phyloP scores from a whole-genome alignment of 2,113 vertebrate genomes.

The Paracanthobrama guichenoti region DNA sequence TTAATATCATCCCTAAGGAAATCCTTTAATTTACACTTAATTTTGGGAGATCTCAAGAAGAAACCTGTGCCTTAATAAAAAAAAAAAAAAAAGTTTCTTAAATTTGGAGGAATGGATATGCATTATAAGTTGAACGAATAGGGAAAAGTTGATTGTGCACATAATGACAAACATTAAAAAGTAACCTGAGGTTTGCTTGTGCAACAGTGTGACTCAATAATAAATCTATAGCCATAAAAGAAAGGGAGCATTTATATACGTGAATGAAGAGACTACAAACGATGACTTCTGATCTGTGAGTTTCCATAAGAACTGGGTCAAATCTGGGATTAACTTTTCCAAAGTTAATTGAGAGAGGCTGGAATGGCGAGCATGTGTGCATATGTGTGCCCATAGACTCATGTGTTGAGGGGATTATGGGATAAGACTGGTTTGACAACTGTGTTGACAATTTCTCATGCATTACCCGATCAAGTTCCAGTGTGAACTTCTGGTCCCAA shows the following conservation, averaged over 20 bases:
- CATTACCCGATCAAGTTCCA: slow-evolving; percentile 98
- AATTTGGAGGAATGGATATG: not conserved
- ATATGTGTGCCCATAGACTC: slow-evolving; percentile 3
- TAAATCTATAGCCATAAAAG: not conserved
- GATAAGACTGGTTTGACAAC: slow-evolving; percentile 5
- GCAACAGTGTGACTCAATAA: not conserved
- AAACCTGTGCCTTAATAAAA: not conserved
- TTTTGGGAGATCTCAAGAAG: not conserved
- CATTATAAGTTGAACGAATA: not conserved
- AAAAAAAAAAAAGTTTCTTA: not conserved
- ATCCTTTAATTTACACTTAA: not conserved
- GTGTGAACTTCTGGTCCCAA: slow-evolving; percentile 99
- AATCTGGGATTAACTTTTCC: slow-evolving; percentile 52
- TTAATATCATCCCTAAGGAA: not conserved
- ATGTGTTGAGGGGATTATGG: slow-evolving; percentile 35
- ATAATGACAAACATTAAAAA: not conserved
- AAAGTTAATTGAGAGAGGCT: slow-evolving; percentile 46
- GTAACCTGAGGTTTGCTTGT: not conserved
- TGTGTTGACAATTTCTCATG: not conserved
- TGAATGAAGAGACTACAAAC: not conserved
- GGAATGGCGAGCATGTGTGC: slow-evolving; percentile 3
- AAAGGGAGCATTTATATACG: slow-evolving; percentile 31
- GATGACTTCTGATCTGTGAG: not conserved
- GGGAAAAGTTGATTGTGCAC: not conserved
- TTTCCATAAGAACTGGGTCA: slow-evolving; percentile 39